phyloP scores from a whole-genome alignment of 2,888 invertebrate species.

The Diarsia brunnea region DNA sequence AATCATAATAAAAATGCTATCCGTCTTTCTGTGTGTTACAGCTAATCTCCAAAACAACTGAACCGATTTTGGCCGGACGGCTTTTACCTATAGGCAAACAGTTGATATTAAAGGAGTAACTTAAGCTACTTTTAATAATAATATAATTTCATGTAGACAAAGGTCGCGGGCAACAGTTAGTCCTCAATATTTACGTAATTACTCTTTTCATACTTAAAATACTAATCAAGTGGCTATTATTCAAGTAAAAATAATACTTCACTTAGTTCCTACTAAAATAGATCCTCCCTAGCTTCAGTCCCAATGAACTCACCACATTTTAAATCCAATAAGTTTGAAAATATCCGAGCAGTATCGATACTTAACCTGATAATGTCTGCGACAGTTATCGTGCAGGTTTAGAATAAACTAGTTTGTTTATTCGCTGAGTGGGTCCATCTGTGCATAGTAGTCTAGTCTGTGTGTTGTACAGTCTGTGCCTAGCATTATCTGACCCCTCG shows the following conservation, averaged over 20 bases:
- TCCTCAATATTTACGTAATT: not conserved
- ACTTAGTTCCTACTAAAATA: not conserved
- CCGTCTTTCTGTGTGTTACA: no score
- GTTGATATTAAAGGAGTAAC: no score
- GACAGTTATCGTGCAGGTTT: conserved; percentile 29
- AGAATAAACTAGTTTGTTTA: conserved; percentile 21
- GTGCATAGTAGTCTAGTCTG: not conserved
- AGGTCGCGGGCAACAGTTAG: no score
- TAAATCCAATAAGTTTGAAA: not conserved
- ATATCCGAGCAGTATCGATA: not conserved
- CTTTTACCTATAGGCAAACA: no score
- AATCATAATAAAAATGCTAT: no score
- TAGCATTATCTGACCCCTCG: no score
- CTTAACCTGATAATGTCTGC: conserved; percentile 32
- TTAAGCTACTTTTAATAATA: no score
- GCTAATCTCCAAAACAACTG: no score
- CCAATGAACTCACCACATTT: conserved; percentile 4
- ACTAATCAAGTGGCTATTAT: not conserved
- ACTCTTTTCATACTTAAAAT: not conserved
- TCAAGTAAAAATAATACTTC: not conserved
- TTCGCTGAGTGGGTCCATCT: not conserved
- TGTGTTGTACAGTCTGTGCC: not conserved
- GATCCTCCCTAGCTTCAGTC: not conserved
- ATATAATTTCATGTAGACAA: no score
- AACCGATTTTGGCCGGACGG: no score